Percentiles rank a stretch among this genome's conserved stretches.
Evolutionary conservation across 2,113 vertebrate genomes (phyloP).

Genomic region (Marmota monax): DNA sequence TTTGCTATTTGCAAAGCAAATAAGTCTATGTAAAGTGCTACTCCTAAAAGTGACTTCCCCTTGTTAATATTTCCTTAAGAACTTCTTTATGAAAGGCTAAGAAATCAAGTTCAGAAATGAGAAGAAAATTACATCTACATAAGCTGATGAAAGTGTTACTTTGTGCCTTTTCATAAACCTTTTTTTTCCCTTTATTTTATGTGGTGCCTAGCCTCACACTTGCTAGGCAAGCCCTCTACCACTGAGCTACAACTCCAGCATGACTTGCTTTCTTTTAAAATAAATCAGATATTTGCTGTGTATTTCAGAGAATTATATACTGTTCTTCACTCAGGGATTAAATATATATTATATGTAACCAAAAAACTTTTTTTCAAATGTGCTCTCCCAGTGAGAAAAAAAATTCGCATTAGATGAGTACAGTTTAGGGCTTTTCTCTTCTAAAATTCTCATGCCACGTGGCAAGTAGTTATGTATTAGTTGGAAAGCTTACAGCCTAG

Average conservation of each 20-base stretch:
- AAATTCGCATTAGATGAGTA: not conserved
- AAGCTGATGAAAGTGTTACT: not conserved
- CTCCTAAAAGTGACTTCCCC: not conserved
- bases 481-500: not conserved
- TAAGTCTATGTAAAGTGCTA: not conserved
- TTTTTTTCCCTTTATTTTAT: not conserved
- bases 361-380: not conserved
- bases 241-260: no score
- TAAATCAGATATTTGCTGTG: not conserved
- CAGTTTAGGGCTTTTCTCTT: not conserved
- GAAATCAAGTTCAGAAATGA: slow-evolving; percentile 23
- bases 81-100: not conserved
- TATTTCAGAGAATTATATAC: not conserved
- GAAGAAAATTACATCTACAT: not conserved
- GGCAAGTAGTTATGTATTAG: not conserved
- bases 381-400: not conserved
- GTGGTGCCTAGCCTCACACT: no score
- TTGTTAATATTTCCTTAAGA: not conserved
- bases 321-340: not conserved
- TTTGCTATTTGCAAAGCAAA: not conserved
- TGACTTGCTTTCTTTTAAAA: not conserved
- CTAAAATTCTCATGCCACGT: not conserved
- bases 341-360: not conserved
- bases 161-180: not conserved
- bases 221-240: no score